phyloP scores from a whole-genome alignment of 2,797 vertebrate genomes.

The Holocentrus rufus region DNA sequence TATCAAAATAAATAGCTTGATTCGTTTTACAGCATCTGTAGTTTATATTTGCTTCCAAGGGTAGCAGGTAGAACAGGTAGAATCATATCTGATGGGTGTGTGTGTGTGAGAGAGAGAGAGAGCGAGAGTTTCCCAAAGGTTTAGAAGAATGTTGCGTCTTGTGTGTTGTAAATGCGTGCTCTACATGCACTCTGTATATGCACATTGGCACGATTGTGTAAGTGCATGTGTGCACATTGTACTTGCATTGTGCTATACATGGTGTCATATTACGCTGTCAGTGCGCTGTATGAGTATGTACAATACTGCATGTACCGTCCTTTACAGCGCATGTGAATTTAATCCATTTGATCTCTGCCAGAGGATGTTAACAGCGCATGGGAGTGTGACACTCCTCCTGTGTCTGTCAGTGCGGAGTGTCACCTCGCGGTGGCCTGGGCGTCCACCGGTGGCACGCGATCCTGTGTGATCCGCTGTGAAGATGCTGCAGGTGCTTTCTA shows the following conservation, averaged over 20 bases:
- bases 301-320: constrained; percentile 34
- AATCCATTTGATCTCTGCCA: constrained; percentile 65
- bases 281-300: constrained; percentile 31
- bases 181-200: constrained; percentile 39
- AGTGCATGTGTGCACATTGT: constrained; percentile 47
- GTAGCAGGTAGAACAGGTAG: constrained; percentile 5
- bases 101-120: not conserved
- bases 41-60: constrained; percentile 31
- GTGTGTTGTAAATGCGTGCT: constrained; percentile 55
- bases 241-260: constrained; percentile 32
- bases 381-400: constrained; percentile 59
- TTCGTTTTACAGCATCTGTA: not conserved
- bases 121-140: constrained; percentile 23
- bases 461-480: constrained; percentile 67
- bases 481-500: constrained; percentile 79
- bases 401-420: constrained; percentile 60
- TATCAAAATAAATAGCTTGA: not conserved
- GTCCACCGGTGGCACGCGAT: constrained; percentile 75
- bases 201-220: constrained; percentile 50
- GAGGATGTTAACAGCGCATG: constrained; percentile 57
- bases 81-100: constrained; percentile 42
- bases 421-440: constrained; percentile 60
- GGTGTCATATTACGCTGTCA: constrained; percentile 43
- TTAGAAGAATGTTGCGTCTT: constrained; percentile 33
- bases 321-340: constrained; percentile 42